Evolutionary conservation across 2,797 vertebrate genomes (phyloP), one percentile per base, ranked within the genome.

Genomic region (Valencia hispanica): DNA sequence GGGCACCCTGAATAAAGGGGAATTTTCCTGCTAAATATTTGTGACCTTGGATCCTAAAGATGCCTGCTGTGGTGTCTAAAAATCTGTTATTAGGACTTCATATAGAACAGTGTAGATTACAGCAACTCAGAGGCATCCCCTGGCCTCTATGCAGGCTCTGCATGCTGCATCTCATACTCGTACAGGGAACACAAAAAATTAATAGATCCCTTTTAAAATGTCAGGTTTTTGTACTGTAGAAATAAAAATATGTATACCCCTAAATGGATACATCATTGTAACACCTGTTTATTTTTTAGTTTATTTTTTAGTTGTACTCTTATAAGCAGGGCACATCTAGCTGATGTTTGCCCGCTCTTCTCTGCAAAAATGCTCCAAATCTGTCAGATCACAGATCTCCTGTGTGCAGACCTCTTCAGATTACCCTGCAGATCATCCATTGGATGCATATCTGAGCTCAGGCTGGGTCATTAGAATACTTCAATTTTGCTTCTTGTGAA

Each of bases 1-100:
- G 85, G 84, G 86, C 85, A 84, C 48, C 3, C 1, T 61, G 36
- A 55, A 86, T 51, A 50, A 71, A 6, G 72, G 30, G 77, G 73
- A 70, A 48, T 72, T 73, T 84, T 27, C 8, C 25, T 27, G 73
- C 27, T 39, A 30, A 77, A 80, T 20, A 36, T 65, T 9, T 45
- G 66, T 72, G 51, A 76, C 2, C 69, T 1, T 11, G 6, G 32
- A 34, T 71, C n/a, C 30, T 15, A 1, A 27, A 25, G 70, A 55
- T 27, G 32, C 14, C 2, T 71, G 20, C 36, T 36, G 22, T 36
- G 5, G 32, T 34, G 32, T 25, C 17, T 36, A 5, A 68, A 36
- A n/a, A 15, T 27, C 11, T 68, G 12, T n/a, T 14, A 15, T 66
- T 66, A 66, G 2, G 6, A 14, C 36, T 66, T 65, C 39, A 25